Evolutionary conservation across 2,888 invertebrate genomes (phyloP).

Genomic region (Nymphalis polychloros): DNA sequence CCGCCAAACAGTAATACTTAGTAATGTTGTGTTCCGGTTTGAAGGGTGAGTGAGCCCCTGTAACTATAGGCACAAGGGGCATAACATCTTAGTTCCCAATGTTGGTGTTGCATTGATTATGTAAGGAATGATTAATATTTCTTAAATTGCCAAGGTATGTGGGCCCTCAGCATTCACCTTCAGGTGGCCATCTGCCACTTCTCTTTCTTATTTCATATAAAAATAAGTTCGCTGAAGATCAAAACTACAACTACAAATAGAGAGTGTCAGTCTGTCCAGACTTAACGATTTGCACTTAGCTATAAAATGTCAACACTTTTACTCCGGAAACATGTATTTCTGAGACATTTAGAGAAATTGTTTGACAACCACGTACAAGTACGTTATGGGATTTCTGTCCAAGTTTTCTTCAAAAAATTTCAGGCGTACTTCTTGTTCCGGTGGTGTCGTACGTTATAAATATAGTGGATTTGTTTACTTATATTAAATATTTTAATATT

Average conservation of each 20-base stretch:
- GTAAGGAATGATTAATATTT: no score
- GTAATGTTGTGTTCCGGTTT: no score
- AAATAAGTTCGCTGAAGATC: not conserved
- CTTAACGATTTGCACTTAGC: constrained; percentile 27
- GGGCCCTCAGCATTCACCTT: no score
- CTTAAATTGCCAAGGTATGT: no score
- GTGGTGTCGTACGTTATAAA: constrained; percentile 30
- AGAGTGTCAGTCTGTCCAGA: constrained; percentile 10
- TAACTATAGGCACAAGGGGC: no score
- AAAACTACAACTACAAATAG: constrained; percentile 3
- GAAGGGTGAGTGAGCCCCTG: no score
- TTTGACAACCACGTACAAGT: constrained; percentile 55
- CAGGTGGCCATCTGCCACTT: no score
- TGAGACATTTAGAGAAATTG: constrained; percentile 40
- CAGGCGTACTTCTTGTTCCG: constrained; percentile 36
- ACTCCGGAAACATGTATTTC: constrained; percentile 22
- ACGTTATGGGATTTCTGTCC: constrained; percentile 51
- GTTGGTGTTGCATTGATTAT: no score
- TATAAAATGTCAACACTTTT: constrained; percentile 30
- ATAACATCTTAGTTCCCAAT: no score
- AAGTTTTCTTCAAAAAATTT: constrained; percentile 51
- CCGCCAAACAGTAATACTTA: no score
- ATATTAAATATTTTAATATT: not conserved
- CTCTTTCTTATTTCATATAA: not conserved
- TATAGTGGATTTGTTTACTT: not conserved